Conservation (phyloP, 2,797 vertebrate genomes). For the Rhabdophis nuchalis region DNA sequence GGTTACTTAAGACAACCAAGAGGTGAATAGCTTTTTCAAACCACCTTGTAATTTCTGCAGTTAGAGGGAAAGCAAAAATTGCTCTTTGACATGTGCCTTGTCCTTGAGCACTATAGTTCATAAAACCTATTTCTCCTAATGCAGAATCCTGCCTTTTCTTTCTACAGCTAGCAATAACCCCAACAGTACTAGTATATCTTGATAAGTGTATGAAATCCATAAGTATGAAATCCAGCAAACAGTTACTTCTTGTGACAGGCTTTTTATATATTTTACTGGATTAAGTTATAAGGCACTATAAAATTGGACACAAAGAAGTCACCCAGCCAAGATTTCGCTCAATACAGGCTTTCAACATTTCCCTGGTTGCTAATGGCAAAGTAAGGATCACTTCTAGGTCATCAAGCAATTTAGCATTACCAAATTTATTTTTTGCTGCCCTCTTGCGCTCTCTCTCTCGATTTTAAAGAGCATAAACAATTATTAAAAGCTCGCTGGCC, state of each 20-base stretch:
- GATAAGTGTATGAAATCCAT: background rate
- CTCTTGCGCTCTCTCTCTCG: background rate
- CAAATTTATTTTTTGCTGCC: background rate
- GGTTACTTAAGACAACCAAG: fast-evolving
- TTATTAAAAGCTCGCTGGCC: background rate
- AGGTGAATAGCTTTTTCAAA: background rate
- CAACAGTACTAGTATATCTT: background rate
- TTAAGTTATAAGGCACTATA: background rate
- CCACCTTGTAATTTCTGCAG: background rate
- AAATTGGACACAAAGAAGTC: background rate
- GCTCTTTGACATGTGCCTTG: background rate
- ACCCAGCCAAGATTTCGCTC: background rate
- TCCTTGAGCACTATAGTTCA: background rate
- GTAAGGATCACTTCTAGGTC: background rate
- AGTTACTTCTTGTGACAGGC: background rate
- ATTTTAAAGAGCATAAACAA: background rate
- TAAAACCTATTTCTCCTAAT: background rate
- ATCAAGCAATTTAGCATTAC: background rate
- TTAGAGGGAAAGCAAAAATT: background rate
- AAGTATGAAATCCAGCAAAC: background rate
- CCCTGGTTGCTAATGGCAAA: background rate
- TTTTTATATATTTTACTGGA: background rate
- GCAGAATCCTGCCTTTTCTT: background rate
- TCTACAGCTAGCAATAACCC: background rate
- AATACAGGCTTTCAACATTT: background rate